Conservation (phyloP, 2,797 vertebrate species). For the Takifugu rubripes region DNA sequence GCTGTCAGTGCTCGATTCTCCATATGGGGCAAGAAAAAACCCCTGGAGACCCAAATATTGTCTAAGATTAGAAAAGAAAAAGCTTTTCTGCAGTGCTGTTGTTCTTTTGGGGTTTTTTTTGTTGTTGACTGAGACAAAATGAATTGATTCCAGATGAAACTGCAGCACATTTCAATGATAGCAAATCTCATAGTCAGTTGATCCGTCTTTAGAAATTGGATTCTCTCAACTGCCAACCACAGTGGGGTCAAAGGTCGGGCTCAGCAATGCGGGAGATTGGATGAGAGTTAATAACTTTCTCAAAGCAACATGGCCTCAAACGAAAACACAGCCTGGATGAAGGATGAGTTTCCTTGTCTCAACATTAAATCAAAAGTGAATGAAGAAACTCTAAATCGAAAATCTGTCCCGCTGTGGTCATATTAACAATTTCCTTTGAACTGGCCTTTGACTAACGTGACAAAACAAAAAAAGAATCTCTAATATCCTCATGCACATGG, state of each 20-base stretch:
- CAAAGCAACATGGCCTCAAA: background rate
- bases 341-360: background rate
- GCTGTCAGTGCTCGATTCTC: conserved; percentile 11
- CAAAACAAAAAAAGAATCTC: background rate
- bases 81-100: conserved; percentile 1
- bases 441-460: no score
- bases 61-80: background rate
- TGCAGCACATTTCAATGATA: conserved; percentile 9
- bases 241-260: conserved; percentile 30
- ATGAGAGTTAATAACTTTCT: conserved; percentile 12
- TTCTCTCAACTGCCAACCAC: background rate
- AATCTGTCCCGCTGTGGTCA: no score
- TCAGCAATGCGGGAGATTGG: conserved; percentile 6
- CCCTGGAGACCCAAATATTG: background rate
- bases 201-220: conserved; percentile 16
- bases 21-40: conserved; percentile 10
- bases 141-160: background rate
- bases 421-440: no score
- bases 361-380: no score
- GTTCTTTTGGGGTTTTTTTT: background rate
- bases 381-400: no score
- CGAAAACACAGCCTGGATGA: background rate
- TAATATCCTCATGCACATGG: no score
- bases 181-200: conserved; percentile 10
- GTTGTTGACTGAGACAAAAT: no score